Evolutionary conservation across 2,113 vertebrate genomes (phyloP).

Genomic region (Lonchura striata): DNA sequence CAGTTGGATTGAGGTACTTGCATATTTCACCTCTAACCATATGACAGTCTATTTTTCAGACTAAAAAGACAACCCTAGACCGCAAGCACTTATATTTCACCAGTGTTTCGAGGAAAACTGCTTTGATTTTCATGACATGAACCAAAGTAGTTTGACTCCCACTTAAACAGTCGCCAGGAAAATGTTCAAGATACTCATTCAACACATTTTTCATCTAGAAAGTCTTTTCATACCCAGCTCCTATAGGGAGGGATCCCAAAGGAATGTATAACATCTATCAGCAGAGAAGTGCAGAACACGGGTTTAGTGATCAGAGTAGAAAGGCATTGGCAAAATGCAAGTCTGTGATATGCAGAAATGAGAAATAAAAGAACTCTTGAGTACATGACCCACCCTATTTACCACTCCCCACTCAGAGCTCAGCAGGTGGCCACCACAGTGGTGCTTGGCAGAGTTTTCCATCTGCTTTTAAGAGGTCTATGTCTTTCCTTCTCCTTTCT

Average conservation of each 20-base stretch:
- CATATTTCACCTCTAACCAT: conserved; percentile 19
- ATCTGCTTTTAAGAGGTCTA: not conserved
- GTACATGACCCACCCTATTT: not conserved
- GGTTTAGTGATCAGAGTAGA: not conserved
- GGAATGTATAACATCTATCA: not conserved
- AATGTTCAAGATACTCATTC: conserved; percentile 23
- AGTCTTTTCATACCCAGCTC: conserved; percentile 5
- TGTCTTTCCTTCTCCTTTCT: not conserved
- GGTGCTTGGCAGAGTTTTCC: not conserved
- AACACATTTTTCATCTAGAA: conserved; percentile 13
- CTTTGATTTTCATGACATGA: not conserved
- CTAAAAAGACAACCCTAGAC: not conserved
- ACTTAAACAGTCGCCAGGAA: not conserved
- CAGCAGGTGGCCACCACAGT: not conserved
- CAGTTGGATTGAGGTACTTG: not conserved
- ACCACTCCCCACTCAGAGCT: not conserved
- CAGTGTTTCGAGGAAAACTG: not conserved
- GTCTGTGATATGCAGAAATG: not conserved
- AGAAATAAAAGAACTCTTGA: not conserved
- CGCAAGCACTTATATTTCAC: conserved; percentile 1
- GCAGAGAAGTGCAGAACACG: not conserved
- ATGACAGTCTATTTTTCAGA: not conserved
- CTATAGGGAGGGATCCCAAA: not conserved
- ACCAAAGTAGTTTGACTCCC: not conserved
- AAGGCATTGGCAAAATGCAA: not conserved